phyloP scores from a whole-genome alignment of 37 sponge, comb jelly and placozoan genomes.

The Chondrilla cf. caribensis region DNA sequence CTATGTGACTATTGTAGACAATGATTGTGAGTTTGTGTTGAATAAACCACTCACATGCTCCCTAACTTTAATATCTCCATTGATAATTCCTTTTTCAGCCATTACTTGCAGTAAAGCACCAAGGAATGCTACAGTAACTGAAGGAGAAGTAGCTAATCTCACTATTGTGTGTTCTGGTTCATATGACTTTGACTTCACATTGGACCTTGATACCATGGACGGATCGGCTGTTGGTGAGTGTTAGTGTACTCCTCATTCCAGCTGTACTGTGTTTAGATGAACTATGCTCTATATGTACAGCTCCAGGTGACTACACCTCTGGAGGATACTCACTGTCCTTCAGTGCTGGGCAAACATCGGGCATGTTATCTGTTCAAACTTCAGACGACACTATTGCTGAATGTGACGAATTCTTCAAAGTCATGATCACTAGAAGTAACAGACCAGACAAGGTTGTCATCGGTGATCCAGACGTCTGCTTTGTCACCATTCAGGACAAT shows the following conservation, averaged over 20 bases:
- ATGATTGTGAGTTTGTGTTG: too few species aligned
- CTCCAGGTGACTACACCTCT: neutral
- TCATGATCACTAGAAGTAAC: neutral
- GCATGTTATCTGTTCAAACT: neutral
- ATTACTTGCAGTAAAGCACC: neutral
- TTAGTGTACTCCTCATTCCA: neutral
- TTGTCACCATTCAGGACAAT: neutral
- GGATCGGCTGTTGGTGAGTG: neutral
- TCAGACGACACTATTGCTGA: slow-evolving; percentile 6
- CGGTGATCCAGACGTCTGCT: neutral
- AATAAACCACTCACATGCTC: too few species aligned
- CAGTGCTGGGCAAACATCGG: neutral
- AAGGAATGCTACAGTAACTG: neutral
- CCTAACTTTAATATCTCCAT: too few species aligned
- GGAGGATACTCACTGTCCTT: neutral
- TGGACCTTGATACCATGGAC: neutral
- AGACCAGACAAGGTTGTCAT: neutral
- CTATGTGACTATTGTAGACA: too few species aligned
- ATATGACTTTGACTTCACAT: neutral
- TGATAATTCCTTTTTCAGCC: neutral
- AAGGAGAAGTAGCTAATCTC: neutral
- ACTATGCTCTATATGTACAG: neutral
- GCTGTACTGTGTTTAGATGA: too few species aligned
- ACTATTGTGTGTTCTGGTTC: neutral
- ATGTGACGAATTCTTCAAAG: neutral